These are phyloP conservation scores for Zootermopsis nevadensis DNA, from an alignment of 2,888 invertebrate genomes.

Conservation along the genomic window DNA sequence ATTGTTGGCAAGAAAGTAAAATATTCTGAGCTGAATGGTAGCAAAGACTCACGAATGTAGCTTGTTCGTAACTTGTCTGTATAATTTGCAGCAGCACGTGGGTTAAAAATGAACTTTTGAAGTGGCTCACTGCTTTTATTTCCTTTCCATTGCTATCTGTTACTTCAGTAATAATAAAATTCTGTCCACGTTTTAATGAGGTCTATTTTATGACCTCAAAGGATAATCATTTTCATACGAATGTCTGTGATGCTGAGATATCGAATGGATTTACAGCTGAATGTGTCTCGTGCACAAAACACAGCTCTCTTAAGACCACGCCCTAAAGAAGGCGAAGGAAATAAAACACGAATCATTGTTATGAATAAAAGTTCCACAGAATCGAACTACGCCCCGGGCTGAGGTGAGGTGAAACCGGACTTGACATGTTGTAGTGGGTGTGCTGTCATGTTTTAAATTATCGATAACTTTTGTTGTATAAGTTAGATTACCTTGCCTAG, in stretches of 20 bases:
- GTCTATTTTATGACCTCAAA: background rate
- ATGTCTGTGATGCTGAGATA: background rate
- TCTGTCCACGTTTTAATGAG: background rate
- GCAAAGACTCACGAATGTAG: no score
- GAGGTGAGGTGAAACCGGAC: slow-evolving; percentile 31
- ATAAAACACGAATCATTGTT: background rate
- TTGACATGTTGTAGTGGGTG: background rate
- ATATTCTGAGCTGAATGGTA: no score
- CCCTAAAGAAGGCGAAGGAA: background rate
- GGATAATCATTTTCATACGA: background rate
- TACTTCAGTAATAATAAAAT: no score
- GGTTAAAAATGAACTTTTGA: background rate
- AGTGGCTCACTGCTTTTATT: background rate
- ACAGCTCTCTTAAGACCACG: background rate
- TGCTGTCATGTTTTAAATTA: background rate
- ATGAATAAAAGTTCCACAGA: background rate
- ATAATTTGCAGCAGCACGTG: background rate
- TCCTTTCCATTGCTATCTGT: background rate
- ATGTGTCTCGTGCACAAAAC: background rate
- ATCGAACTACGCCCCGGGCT: slow-evolving; percentile 8
- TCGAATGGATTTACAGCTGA: background rate
- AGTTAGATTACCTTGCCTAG: background rate
- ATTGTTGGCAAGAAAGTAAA: no score
- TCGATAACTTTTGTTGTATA: background rate
- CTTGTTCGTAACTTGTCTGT: no score